These are phyloP conservation scores for Alectura lathami DNA, from an alignment of 2,113 vertebrate genomes.

Conservation along the genomic window DNA sequence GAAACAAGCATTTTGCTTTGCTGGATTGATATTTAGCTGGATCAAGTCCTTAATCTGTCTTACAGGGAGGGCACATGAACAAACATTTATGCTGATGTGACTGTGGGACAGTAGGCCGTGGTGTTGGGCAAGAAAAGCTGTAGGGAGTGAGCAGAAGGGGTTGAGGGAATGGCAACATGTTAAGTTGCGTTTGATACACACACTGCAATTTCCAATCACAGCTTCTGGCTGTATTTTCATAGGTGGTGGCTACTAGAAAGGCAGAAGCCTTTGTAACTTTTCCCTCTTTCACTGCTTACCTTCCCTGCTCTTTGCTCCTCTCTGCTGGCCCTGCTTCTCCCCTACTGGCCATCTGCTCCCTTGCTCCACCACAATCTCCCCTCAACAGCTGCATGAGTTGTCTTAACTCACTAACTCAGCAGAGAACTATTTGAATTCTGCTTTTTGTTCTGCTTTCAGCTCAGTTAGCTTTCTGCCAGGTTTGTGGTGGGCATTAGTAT, in stretches of 20 bases:
- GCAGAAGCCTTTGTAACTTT: not conserved
- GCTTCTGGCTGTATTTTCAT: constrained; percentile 16
- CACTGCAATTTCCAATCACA: not conserved
- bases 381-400: not conserved
- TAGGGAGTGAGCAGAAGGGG: not conserved
- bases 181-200: not conserved
- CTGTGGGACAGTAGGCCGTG: not conserved
- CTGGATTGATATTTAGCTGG: not conserved
- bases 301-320: not conserved
- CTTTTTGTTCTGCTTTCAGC: not conserved
- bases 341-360: not conserved
- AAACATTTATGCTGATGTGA: not conserved
- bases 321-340: not conserved
- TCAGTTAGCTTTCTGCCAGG: not conserved
- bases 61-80: not conserved
- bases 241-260: not conserved
- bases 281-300: not conserved
- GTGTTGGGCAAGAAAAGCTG: constrained; percentile 3
- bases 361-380: not conserved
- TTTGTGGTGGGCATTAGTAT: not conserved
- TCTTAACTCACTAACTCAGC: not conserved
- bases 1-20: not conserved
- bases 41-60: not conserved
- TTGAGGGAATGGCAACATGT: not conserved
- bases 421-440: not conserved